Base-by-base conservation (phyloP, 2,888 invertebrate genomes). In the Brenthis daphne region DNA sequence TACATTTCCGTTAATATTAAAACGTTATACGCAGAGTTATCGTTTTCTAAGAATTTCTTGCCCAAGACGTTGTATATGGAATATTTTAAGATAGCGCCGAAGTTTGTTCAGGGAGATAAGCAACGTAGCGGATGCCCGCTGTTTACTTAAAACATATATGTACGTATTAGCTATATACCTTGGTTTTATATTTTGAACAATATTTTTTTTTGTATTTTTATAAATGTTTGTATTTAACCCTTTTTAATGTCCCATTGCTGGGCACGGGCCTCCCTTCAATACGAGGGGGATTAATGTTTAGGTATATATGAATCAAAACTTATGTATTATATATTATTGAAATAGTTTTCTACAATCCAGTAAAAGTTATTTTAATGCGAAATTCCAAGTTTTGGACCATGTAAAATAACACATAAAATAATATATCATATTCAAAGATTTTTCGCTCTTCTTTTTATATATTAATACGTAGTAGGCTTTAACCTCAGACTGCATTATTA, bases 101-200 rank as follows among this genome's bases (percentile, higher is more conserved):
- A 80, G 90, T 90, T 90, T 90, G 84, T 77, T 80, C 77, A 85
- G 84, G 75, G 83, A 86, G 90, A 90, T 90, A 90, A 90, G 87
- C 85, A 79, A 79, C 79, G 85, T 85, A 84, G 75, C 78, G 79
- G 88, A 89, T 89, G 87, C 84, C 79, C 77, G 76, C 69, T 87
- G 78, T 86, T 75, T 79, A 70, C 73, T 58, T 71, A 69, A 63
- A 67, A 63, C 70, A 71, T 70, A 73, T 64, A 70, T 74, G 69
- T 73, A 70, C 65, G 48, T 68, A 73, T 69, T 67, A 71, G 48
- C 70, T 65, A 66, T 70, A 72, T 69, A 70, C 55, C 56, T 71
- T 54, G 56, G 57, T 66, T 64, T 57, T 64, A 57, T 67, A 50
- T 64, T 61, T 24, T n/a, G 16, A 51, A 61, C 37, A 51, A 61